Conservation (phyloP, 2,797 vertebrate species). For the Lacerta viridis region DNA sequence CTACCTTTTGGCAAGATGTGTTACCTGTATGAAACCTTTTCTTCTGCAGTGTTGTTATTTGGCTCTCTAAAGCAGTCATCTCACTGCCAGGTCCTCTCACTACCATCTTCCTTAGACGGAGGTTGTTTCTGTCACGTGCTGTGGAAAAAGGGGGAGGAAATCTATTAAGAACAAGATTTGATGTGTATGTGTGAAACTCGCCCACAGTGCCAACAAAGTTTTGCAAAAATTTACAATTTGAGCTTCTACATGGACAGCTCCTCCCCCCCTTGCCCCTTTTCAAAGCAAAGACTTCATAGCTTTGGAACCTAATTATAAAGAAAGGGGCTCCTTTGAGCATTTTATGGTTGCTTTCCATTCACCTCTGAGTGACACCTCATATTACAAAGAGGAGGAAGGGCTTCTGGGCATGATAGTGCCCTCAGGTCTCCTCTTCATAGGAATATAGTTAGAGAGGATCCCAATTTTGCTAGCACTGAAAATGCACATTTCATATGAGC, state of each 20-base stretch:
- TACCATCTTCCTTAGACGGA: conserved; percentile 81
- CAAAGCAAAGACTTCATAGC: neutral
- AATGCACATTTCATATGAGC: too few relatives aligned
- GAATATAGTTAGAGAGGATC: neutral
- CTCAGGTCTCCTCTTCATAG: neutral
- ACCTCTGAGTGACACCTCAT: neutral
- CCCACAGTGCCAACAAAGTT: neutral
- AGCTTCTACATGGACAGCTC: too few relatives aligned
- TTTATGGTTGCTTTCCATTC: neutral
- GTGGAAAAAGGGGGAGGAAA: conserved; percentile 39
- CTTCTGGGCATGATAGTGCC: neutral
- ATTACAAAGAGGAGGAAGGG: neutral
- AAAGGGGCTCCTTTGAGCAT: neutral
- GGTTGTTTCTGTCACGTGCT: conserved; percentile 73
- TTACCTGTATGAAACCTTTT: conserved; percentile 76
- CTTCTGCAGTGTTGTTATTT: conserved; percentile 72
- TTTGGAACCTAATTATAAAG: neutral
- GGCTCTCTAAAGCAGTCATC: conserved; percentile 67
- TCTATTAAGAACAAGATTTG: neutral
- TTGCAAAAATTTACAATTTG: neutral
- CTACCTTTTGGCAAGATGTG: neutral
- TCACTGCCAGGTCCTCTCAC: conserved; percentile 13
- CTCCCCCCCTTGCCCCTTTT: neutral
- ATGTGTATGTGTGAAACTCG: neutral
- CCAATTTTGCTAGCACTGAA: neutral